Conservation (phyloP, 2,797 vertebrate genomes). For the Characodon lateralis region DNA sequence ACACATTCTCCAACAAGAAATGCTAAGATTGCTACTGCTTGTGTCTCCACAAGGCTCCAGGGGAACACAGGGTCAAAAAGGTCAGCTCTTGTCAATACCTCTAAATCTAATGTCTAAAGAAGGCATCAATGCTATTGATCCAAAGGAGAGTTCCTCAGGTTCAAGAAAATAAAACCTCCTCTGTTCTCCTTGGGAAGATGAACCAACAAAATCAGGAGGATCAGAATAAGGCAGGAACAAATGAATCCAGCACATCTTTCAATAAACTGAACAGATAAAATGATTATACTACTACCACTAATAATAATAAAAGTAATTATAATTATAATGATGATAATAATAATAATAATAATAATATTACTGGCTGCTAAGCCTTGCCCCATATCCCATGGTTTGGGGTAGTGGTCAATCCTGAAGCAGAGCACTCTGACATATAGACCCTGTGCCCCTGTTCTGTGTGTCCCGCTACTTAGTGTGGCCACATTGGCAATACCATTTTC, state of each 20-base stretch:
- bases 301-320: too few species aligned
- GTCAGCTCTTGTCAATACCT: constrained; percentile 32
- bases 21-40: not conserved
- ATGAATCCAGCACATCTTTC: not conserved
- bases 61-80: constrained; percentile 44
- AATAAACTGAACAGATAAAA: not conserved
- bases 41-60: not conserved
- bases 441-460: too few species aligned
- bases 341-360: too few species aligned
- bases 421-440: too few species aligned
- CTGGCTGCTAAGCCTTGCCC: too few species aligned
- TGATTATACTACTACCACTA: too few species aligned
- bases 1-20: constrained; percentile 1
- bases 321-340: too few species aligned
- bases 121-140: constrained; percentile 51
- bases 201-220: not conserved
- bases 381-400: too few species aligned
- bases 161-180: constrained; percentile 4
- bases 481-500: too few species aligned
- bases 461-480: too few species aligned
- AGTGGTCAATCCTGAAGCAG: too few species aligned
- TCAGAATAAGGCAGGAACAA: not conserved
- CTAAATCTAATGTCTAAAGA: constrained; percentile 19
- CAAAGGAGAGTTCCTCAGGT: constrained; percentile 17
- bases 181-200: not conserved